A percentile compares a stretch with the other conserved stretches of the same genome.
phyloP scores from a whole-genome alignment of 2,888 invertebrate genomes.

The Schizaphis graminum region DNA sequence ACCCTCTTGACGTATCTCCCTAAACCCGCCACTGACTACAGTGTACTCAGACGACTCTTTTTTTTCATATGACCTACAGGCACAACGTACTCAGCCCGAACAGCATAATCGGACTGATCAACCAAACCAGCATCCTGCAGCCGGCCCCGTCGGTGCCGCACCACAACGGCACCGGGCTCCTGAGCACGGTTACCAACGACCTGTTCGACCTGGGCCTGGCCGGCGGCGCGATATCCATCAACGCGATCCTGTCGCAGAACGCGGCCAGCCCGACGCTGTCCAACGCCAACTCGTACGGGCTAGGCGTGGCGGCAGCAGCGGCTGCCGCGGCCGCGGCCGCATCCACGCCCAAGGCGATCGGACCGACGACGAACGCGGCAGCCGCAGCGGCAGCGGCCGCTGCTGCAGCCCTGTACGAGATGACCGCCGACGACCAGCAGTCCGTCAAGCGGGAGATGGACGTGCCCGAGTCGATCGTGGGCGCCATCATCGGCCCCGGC shows the following conservation, averaged over 20 bases:
- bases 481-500: constrained; percentile 96
- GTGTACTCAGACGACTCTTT: background rate
- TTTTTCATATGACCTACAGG: constrained; percentile 65
- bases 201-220: constrained; percentile 66
- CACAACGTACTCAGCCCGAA: constrained; percentile 86
- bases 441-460: constrained; percentile 75
- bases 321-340: constrained; percentile 60
- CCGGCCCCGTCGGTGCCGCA: constrained; percentile 30
- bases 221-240: constrained; percentile 58
- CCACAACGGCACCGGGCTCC: constrained; percentile 56
- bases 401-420: constrained; percentile 45
- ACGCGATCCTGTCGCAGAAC: constrained; percentile 63
- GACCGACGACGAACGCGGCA: constrained; percentile 7
- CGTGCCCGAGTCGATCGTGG: constrained; percentile 96
- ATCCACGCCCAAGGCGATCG: constrained; percentile 26
- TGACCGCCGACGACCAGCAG: constrained; percentile 54
- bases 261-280: constrained; percentile 62
- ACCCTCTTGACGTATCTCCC: too few species aligned
- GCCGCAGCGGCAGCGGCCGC: constrained; percentile 50
- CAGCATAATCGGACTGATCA: constrained; percentile 73
- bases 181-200: constrained; percentile 64
- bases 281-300: constrained; percentile 62
- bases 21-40: background rate
- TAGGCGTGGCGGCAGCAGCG: constrained; percentile 57
- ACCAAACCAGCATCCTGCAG: constrained; percentile 41